phyloP scores from a whole-genome alignment of 2,113 vertebrate species.

The Condylura cristata region DNA sequence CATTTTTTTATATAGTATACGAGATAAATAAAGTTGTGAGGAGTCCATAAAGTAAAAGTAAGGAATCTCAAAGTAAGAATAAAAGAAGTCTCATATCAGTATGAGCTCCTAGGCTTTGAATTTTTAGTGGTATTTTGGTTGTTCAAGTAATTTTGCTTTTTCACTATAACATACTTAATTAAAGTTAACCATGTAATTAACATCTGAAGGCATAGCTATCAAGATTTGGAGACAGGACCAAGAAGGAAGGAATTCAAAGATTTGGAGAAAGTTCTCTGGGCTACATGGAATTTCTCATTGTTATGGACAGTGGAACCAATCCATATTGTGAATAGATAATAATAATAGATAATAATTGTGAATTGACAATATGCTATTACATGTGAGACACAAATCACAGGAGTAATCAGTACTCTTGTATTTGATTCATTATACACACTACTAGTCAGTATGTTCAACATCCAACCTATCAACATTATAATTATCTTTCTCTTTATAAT shows the following conservation, averaged over 20 bases:
- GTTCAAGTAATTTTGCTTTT: not conserved
- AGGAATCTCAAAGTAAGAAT: not conserved
- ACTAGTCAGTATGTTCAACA: not conserved
- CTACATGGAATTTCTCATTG: not conserved
- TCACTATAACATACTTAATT: not conserved
- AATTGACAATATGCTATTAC: not conserved
- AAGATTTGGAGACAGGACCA: not conserved
- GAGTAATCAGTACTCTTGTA: not conserved
- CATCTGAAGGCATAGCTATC: not conserved
- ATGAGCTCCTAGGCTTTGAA: not conserved
- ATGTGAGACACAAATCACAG: not conserved
- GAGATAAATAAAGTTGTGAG: not conserved
- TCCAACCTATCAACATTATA: not conserved
- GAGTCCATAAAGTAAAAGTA: not conserved
- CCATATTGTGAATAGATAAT: not conserved
- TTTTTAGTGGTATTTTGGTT: not conserved
- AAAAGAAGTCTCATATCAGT: not conserved
- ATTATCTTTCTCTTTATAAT: not conserved
- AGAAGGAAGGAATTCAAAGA: not conserved
- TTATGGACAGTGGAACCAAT: not conserved
- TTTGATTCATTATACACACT: not conserved
- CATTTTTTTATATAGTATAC: not conserved
- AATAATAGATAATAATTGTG: constrained; percentile 6
- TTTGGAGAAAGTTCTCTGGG: not conserved
- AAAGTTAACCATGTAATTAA: not conserved